Evolutionary conservation across 2,797 vertebrate genomes (phyloP).

Genomic region (Phoeniculus purpureus): DNA sequence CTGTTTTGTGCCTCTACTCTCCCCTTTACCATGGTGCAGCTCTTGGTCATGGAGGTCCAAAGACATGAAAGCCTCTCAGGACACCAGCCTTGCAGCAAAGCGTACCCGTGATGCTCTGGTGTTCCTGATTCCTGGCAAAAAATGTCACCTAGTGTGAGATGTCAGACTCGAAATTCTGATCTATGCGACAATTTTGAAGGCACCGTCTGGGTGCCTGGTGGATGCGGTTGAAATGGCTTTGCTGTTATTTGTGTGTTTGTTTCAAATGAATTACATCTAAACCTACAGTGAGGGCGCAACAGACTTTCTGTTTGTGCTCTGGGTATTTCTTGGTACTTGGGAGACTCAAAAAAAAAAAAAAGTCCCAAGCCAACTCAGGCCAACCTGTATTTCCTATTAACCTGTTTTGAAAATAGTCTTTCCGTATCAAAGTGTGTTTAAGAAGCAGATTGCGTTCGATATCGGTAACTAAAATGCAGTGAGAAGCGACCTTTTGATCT

Average conservation of each 20-base stretch:
- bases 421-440: conserved; percentile 65
- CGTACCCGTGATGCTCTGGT: accelerated
- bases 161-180: neutral
- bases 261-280: neutral
- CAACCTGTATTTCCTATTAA: conserved; percentile 39
- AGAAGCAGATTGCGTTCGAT: conserved; percentile 67
- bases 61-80: neutral
- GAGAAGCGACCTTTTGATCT: conserved; percentile 80
- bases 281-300: conserved; percentile 14
- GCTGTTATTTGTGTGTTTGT: neutral
- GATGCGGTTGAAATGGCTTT: neutral
- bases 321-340: conserved; percentile 17
- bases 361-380: too few relatives aligned
- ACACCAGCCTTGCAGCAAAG: neutral
- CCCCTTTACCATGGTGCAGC: neutral
- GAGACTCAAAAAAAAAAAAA: neutral
- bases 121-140: neutral
- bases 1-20: accelerated
- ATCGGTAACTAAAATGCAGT: conserved; percentile 74
- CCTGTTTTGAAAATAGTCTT: conserved; percentile 67
- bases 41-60: neutral
- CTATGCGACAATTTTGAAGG: neutral
- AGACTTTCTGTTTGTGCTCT: neutral
- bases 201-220: neutral
- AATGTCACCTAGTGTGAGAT: neutral